A percentile compares a stretch with the other conserved stretches of the same genome.
phyloP scores from a whole-genome alignment of 2,797 vertebrate species.

The Chelidonichthys spinosus region DNA sequence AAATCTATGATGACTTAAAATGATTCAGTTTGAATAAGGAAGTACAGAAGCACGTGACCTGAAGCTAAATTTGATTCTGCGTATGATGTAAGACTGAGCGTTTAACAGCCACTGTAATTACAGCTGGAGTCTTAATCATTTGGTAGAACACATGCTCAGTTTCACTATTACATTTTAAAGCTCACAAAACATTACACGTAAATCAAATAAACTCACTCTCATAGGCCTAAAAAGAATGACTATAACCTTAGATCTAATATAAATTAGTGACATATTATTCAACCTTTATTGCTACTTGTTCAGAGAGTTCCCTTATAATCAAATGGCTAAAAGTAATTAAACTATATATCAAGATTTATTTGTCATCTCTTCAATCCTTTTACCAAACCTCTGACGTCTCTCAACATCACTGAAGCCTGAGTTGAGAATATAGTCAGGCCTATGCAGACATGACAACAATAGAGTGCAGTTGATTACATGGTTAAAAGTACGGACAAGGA shows the following conservation, averaged over 20 bases:
- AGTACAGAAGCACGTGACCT: conserved; percentile 39
- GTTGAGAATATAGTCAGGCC: conserved; percentile 42
- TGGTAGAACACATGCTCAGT: conserved; percentile 24
- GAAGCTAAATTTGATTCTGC: conserved; percentile 17
- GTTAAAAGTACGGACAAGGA: conserved; percentile 49
- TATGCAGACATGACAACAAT: conserved; percentile 54
- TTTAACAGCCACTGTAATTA: conserved; percentile 33
- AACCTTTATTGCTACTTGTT: conserved; percentile 30
- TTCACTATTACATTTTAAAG: conserved; percentile 43
- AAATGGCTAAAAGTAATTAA: conserved; percentile 3
- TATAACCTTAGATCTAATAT: conserved; percentile 18
- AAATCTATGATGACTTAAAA: conserved; percentile 31
- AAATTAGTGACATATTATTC: conserved; percentile 38
- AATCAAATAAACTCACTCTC: conserved; percentile 15
- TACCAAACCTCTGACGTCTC: conserved; percentile 25
- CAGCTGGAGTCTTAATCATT: conserved; percentile 26
- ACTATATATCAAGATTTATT: no score
- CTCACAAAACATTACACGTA: conserved; percentile 35
- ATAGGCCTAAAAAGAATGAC: conserved; percentile 1
- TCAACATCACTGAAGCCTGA: conserved; percentile 33
- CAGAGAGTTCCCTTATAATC: conserved; percentile 12
- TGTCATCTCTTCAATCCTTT: background rate
- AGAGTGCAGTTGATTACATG: conserved; percentile 73
- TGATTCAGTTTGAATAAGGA: conserved; percentile 23
- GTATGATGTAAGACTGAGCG: conserved; percentile 15